These are phyloP conservation scores for Apis florea DNA, from an alignment of 1,140 invertebrate genomes.

Conservation along the genomic window DNA sequence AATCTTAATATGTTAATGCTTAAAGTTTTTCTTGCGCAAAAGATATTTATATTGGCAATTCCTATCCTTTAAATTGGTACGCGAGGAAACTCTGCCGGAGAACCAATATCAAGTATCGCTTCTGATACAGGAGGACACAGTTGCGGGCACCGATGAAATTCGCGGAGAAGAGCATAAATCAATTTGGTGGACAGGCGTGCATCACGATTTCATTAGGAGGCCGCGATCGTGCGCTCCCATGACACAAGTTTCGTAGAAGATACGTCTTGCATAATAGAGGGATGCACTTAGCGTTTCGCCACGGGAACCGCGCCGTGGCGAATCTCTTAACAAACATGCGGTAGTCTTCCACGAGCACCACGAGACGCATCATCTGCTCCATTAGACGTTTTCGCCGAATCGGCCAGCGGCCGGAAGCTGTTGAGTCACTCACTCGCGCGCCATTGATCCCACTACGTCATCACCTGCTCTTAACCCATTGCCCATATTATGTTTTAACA, in stretches of 20 bases:
- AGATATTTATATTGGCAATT: no score
- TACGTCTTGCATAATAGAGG: conserved; percentile 71
- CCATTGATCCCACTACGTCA: conserved; percentile 38
- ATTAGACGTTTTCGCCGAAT: conserved; percentile 63
- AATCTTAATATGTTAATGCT: no score
- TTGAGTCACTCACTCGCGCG: conserved; percentile 68
- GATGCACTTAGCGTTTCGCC: conserved; percentile 76
- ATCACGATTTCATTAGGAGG: conserved; percentile 56
- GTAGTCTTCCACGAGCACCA: conserved; percentile 69
- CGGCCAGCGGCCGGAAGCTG: conserved; percentile 69
- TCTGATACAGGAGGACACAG: no score
- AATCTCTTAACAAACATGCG: conserved; percentile 77
- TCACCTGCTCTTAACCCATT: conserved; percentile 35
- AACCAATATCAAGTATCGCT: background rate
- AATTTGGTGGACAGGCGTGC: conserved; percentile 54
- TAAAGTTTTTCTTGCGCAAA: no score
- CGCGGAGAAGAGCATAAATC: conserved; percentile 49
- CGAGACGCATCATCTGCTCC: conserved; percentile 70
- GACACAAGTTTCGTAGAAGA: conserved; percentile 56
- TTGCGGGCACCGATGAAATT: conserved; percentile 5
- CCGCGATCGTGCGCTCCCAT: conserved; percentile 50
- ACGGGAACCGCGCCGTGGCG: conserved; percentile 72
- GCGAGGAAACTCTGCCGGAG: background rate
- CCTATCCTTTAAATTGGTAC: no score
- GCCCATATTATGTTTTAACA: conserved; percentile 3